phyloP scores from a whole-genome alignment of 2,113 vertebrate genomes.

The Hypanus sabinus region DNA sequence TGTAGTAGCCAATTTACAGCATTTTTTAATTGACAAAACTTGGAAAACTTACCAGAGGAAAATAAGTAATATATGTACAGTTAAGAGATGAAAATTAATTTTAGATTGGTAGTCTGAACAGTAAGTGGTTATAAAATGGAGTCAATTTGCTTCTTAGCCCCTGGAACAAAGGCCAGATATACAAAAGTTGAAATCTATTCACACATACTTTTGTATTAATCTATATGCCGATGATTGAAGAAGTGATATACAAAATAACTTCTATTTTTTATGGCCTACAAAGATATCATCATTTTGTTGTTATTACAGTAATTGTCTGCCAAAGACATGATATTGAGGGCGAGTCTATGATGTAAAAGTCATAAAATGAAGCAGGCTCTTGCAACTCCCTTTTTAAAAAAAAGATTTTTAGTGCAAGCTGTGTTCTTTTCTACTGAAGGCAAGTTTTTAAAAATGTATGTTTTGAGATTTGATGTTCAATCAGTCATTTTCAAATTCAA shows the following conservation, averaged over 20 bases:
- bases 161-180: not conserved
- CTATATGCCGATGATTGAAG: not conserved
- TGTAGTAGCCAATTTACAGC: not conserved
- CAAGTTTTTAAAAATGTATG: constrained; percentile 30
- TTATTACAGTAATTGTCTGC: not conserved
- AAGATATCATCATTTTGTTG: not conserved
- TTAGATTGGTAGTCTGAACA: not conserved
- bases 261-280: not conserved
- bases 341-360: not conserved
- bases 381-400: not conserved
- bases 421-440: not conserved
- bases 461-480: constrained; percentile 28
- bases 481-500: constrained; percentile 1
- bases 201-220: not conserved
- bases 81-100: not conserved
- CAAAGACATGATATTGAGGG: not conserved
- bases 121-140: too few species aligned
- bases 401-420: not conserved
- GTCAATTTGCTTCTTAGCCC: not conserved
- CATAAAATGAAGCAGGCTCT: not conserved
- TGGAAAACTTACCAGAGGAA: not conserved
- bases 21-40: not conserved
- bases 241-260: not conserved
- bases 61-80: not conserved
- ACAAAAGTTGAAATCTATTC: not conserved